Evolutionary conservation across 2,797 vertebrate species (phyloP), one percentile per base, ranked within the genome.

Genomic region (Rhinella marina): DNA sequence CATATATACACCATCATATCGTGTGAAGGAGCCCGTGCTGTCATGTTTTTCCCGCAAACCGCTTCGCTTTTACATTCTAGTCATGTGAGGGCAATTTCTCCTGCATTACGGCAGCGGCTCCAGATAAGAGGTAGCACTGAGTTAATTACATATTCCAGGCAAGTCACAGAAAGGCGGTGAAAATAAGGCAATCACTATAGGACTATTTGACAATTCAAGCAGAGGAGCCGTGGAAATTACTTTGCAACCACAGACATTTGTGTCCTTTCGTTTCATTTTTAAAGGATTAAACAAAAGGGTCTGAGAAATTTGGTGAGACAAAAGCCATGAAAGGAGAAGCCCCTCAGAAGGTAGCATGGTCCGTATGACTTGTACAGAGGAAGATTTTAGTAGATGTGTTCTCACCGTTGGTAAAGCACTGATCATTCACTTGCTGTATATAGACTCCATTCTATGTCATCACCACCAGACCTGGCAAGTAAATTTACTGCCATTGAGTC

Each of bases 41-140:
- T 10, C 83, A 84, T 92, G 92, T 89, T 91, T 73, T 91, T 86
- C 73, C 1, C 84, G 57, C 90, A 85, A 7, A 88, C 80, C 77
- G 86, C 73, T 78, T 89, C 89, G 52, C 78, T 88, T 91, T 62
- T 21, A 90, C 89, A 90, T 81, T 90, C 90, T 84, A 87, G 86
- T 56, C 90, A 92, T 90, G 75, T 54, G 19, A 57, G 84, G 81
- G 56, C 87, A 90, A 56, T 92, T 90, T 62, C 64, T 77, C 62
- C 21, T 68, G 21, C 32, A 25, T 83, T 68, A 68, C 75, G 48
- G 86, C 59, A 66, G 79, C 41, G 85, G 87, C 88, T 57, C 25
- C 41, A 90, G 88, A 88, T 88, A 50, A 62, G 41, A 81, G 90
- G 16, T 81, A 86, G 88, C 70, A 82, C 85, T 85, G 84, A 80